Conservation (phyloP, 2,888 invertebrate genomes). For the Pyrocoelia pectoralis region DNA sequence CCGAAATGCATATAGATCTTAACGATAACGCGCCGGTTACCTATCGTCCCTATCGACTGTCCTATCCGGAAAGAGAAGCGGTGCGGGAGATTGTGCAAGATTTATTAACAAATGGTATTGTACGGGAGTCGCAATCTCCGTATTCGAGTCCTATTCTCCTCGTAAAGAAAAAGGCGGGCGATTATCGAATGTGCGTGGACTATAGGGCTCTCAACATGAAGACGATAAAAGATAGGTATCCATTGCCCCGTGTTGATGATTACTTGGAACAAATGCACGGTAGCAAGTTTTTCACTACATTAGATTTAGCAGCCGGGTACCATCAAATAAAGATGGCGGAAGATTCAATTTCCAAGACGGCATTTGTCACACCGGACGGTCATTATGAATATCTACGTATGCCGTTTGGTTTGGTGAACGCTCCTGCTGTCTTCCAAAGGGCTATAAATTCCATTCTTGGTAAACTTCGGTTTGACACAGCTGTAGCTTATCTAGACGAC, state of each 20-base stretch:
- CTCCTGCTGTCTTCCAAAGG: constrained; percentile 47
- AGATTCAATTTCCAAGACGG: constrained; percentile 46
- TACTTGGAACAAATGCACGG: constrained; percentile 40
- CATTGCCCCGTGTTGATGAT: constrained; percentile 48
- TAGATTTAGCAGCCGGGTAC: constrained; percentile 28
- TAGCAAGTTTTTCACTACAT: background rate
- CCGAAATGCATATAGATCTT: background rate
- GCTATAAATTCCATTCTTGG: constrained; percentile 35
- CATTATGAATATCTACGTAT: constrained; percentile 48
- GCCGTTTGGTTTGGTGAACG: constrained; percentile 51
- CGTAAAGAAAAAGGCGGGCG: constrained; percentile 45
- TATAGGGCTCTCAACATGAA: constrained; percentile 47
- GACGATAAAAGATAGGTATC: constrained; percentile 46
- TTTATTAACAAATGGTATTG: background rate
- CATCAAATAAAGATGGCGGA: background rate
- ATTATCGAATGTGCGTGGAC: too few species aligned
- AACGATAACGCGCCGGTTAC: constrained; percentile 7
- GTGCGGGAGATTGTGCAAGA: constrained; percentile 8
- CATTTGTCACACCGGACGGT: constrained; percentile 47
- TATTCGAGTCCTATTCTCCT: constrained; percentile 41
- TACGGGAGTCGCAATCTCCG: constrained; percentile 35
- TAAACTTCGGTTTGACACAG: background rate
- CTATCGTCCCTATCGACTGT: constrained; percentile 9
- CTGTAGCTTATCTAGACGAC: constrained; percentile 32
- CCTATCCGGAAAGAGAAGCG: background rate